These are phyloP conservation scores for Micropoecilia bifurca DNA, from an alignment of 2,797 vertebrate species.

Conservation along the genomic window DNA sequence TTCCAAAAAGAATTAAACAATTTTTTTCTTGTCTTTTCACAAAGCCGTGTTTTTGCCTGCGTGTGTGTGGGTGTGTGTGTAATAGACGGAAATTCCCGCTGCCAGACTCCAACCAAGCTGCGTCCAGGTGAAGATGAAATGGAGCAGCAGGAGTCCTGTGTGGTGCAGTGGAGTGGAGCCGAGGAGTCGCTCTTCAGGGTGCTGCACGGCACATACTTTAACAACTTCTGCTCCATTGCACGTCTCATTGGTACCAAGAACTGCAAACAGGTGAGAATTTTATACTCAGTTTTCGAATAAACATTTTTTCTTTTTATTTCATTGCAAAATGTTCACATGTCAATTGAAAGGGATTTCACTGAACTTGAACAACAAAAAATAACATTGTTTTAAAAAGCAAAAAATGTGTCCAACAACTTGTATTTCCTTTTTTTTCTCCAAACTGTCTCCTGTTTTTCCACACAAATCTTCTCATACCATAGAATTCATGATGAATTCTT, in stretches of 20 bases:
- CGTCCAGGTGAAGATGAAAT: conserved; percentile 81
- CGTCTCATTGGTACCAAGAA: conserved; percentile 95
- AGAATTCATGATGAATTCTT: neutral
- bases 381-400: neutral
- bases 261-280: conserved; percentile 89
- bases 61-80: conserved; percentile 33
- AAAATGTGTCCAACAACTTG: neutral
- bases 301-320: neutral
- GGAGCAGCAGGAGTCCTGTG: conserved; percentile 75
- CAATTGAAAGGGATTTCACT: neutral
- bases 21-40: neutral
- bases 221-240: conserved; percentile 98
- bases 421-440: neutral
- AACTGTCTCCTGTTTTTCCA: neutral
- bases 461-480: neutral
- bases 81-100: conserved; percentile 93
- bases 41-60: conserved; percentile 7
- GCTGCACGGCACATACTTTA: conserved; percentile 97
- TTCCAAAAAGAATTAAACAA: neutral
- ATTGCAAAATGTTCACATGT: neutral
- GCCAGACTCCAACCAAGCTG: conserved; percentile 94
- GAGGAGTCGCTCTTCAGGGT: conserved; percentile 97
- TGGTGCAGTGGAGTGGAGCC: conserved; percentile 91
- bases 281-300: neutral
- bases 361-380: neutral